These are phyloP conservation scores for Amblyjoppa proteus DNA, from an alignment of 2,888 invertebrate species.

Conservation along the genomic window DNA sequence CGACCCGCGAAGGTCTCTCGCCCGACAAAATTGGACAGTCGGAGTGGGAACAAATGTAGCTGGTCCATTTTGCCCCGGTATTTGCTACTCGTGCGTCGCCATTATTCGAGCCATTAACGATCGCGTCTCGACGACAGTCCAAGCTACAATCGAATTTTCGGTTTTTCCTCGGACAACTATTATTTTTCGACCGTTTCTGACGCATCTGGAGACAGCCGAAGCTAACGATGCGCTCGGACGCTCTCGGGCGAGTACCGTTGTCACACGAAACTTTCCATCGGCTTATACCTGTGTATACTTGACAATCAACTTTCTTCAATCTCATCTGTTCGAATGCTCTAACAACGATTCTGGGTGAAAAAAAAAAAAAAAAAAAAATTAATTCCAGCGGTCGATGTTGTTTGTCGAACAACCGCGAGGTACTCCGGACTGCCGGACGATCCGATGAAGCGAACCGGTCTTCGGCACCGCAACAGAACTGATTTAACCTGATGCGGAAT, in stretches of 20 bases:
- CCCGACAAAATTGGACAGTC: no score
- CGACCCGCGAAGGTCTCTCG: no score
- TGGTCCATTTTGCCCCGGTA: no score
- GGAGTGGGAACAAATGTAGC: no score
- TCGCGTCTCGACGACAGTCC: background rate
- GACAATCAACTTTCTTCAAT: background rate
- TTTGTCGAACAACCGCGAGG: background rate
- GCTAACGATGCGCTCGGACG: conserved; percentile 2
- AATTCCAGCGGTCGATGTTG: background rate
- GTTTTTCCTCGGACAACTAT: conserved; percentile 21
- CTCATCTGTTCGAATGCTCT: background rate
- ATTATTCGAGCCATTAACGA: conserved; percentile 12
- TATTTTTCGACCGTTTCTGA: background rate
- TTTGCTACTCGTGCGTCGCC: background rate
- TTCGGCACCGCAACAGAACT: conserved; percentile 41
- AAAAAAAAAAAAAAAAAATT: background rate
- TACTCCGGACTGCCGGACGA: background rate
- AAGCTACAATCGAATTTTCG: conserved; percentile 9
- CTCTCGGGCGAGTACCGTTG: conserved; percentile 31
- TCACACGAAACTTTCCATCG: conserved; percentile 25
- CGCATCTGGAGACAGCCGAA: conserved; percentile 10
- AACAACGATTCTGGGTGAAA: background rate
- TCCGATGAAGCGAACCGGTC: conserved; percentile 56
- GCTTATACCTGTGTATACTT: background rate
- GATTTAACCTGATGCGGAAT: conserved; percentile 12